phyloP scores from a whole-genome alignment of 2,797 vertebrate species.

The Delichon dasypus region DNA sequence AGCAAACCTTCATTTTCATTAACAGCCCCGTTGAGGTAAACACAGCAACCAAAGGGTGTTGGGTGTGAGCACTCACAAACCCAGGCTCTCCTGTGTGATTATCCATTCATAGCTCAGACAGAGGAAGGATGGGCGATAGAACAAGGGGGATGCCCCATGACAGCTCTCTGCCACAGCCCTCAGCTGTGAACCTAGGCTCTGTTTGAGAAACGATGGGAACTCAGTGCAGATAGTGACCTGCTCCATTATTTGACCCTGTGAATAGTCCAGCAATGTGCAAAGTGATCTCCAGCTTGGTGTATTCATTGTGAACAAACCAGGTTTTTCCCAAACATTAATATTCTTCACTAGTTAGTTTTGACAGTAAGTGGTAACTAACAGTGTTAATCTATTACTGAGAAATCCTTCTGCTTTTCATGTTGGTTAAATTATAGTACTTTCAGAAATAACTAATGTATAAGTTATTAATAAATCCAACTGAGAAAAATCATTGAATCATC shows the following conservation, averaged over 20 bases:
- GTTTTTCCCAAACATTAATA: neutral
- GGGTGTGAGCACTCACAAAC: accelerated
- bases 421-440: neutral
- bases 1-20: neutral
- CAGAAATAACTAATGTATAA: neutral
- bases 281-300: neutral
- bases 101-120: neutral
- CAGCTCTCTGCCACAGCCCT: neutral
- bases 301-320: accelerated
- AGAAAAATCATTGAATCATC: neutral
- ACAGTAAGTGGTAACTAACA: neutral
- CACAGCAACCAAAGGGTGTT: neutral
- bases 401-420: neutral
- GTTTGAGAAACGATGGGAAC: neutral
- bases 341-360: neutral
- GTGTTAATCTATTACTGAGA: neutral
- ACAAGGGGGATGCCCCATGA: accelerated
- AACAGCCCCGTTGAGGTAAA: neutral
- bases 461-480: neutral
- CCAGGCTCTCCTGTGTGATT: accelerated
- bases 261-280: neutral
- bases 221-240: neutral
- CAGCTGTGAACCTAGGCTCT: neutral
- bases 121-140: neutral
- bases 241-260: neutral